phyloP scores from a whole-genome alignment of 2,888 invertebrate genomes.

The Celastrina argiolus region DNA sequence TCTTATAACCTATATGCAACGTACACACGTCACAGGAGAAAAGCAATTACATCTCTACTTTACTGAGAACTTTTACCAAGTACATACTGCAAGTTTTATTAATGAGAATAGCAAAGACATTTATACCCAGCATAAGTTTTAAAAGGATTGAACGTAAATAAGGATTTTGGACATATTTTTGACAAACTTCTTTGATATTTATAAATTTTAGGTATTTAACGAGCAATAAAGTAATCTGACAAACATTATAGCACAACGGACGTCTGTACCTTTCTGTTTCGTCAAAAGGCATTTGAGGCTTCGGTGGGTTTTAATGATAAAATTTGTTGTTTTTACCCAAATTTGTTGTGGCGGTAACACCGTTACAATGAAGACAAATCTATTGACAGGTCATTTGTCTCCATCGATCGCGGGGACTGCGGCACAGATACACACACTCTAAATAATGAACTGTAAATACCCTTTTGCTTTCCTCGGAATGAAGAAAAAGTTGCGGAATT shows the following conservation, averaged over 20 bases:
- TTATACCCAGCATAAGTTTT: too few relatives aligned
- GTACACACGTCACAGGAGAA: background rate
- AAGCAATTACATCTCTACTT: background rate
- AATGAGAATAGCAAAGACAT: background rate
- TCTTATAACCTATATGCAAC: background rate
- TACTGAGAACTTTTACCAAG: background rate
- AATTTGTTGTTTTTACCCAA: background rate
- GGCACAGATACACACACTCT: constrained; percentile 15
- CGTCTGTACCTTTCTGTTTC: background rate
- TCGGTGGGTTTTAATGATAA: background rate
- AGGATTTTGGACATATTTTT: too few relatives aligned
- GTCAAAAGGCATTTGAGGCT: background rate
- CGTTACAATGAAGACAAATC: constrained; percentile 18
- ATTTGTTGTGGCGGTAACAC: constrained; percentile 8
- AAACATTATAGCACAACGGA: background rate
- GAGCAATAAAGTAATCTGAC: too few relatives aligned
- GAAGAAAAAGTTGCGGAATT: constrained; percentile 3
- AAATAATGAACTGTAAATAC: constrained; percentile 20
- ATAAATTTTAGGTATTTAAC: background rate
- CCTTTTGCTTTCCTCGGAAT: constrained; percentile 5
- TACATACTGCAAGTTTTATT: background rate
- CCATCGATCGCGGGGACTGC: constrained; percentile 11
- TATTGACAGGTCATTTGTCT: constrained; percentile 21
- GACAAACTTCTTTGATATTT: too few relatives aligned
- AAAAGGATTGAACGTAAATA: too few relatives aligned